These are phyloP conservation scores for Carassius gibelio DNA, from an alignment of 2,113 vertebrate species.

Conservation along the genomic window DNA sequence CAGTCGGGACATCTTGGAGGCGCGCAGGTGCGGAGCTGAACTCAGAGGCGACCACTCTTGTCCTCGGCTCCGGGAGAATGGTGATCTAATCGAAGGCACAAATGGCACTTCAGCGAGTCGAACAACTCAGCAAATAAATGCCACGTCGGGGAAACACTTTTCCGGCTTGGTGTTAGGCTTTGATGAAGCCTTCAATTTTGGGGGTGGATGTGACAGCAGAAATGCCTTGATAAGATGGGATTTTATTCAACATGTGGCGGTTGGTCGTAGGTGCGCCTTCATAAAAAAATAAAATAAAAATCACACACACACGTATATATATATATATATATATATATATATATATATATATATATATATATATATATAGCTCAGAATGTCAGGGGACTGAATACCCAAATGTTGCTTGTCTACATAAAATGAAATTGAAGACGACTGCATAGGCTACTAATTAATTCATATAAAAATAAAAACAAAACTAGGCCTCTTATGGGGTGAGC, in stretches of 20 bases:
- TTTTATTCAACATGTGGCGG: slow-evolving; percentile 42
- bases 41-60: slow-evolving; percentile 46
- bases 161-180: slow-evolving; percentile 4
- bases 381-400: neutral
- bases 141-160: slow-evolving; percentile 34
- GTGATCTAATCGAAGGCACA: slow-evolving; percentile 47
- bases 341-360: neutral
- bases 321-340: neutral
- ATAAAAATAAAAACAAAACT: no score
- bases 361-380: neutral
- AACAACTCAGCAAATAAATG: slow-evolving; percentile 50
- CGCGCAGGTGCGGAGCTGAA: slow-evolving; percentile 40
- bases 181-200: slow-evolving; percentile 10
- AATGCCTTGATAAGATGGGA: slow-evolving; percentile 19
- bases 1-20: slow-evolving; percentile 52
- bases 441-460: neutral
- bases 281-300: no score
- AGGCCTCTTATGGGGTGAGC: no score
- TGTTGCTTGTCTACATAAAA: neutral
- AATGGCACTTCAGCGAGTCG: slow-evolving; percentile 51
- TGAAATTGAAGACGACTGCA: neutral
- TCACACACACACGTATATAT: no score
- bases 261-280: neutral
- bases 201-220: slow-evolving; percentile 4
- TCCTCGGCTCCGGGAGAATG: slow-evolving; percentile 50